Evolutionary conservation across 2,113 vertebrate species (phyloP), one percentile per base, ranked within the genome.

Genomic region (Colius striatus): DNA sequence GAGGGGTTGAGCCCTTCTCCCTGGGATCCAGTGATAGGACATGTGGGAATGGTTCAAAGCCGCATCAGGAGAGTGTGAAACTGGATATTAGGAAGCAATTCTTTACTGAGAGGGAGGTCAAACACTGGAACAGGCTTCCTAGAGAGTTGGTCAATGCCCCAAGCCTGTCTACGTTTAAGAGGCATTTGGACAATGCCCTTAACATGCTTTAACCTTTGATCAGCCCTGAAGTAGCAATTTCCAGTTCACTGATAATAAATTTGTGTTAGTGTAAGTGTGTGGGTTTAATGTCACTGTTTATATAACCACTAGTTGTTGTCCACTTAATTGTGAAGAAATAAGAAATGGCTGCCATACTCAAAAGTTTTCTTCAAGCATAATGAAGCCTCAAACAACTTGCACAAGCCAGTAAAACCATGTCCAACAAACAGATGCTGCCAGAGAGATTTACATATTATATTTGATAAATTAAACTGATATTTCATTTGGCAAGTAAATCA

Each of bases 221-320:
- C 53, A 83, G 41, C 66, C 32, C 41, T 55, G n/a, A 77, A 55
- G 5, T 7, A 1, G 9, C 20, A 25, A 43, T 53, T 10, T 66
- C 51, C 47, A 73, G 27, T 73, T 84, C 34, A 88, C 11, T 43
- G 47, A 53, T 30, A 70, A 2, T 57, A 70, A 41, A 74, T 53
- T 53, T 48, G 5, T 26, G 10, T 53, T 75, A 53, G 7, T 66
- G 29, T 34, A 57, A 57, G 61, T 11, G 5, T 0, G 0, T 53
- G 18, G 20, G 20, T 58, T 83, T 75, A 63, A 48, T 38, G 23
- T 36, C n/a, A 34, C 22, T 47, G 7, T 57, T 70, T 48, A 16
- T 71, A 73, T 83, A 72, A 83, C 12, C 16, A 30, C 27, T 36
- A 17, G 14, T 50, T 66, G 22, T 58, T 79, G 68, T 55, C 45